Percentiles rank a stretch among this genome's conserved stretches.
phyloP scores from a whole-genome alignment of 2,113 vertebrate genomes.

The Hippocampus barbouri region DNA sequence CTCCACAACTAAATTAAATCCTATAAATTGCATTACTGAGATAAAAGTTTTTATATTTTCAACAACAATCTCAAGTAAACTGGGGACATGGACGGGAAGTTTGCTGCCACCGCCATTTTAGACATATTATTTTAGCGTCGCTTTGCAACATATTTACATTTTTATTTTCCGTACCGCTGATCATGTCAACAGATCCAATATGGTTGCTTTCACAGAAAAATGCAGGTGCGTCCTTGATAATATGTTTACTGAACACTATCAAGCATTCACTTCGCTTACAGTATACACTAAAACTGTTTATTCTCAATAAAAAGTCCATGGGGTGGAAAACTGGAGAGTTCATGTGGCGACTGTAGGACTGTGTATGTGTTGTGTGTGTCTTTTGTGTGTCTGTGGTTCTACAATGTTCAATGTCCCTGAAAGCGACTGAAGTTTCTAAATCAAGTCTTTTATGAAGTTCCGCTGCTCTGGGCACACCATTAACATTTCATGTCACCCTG shows the following conservation, averaged over 20 bases:
- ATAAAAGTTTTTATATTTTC: no score
- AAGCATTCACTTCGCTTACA: constrained; percentile 10
- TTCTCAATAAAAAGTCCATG: constrained; percentile 25
- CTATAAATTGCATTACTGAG: no score
- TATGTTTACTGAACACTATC: neutral
- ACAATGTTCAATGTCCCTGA: constrained; percentile 46
- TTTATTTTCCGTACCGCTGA: no score
- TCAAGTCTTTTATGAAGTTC: constrained; percentile 67
- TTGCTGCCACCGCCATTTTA: no score
- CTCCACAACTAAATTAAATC: no score
- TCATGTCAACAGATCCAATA: neutral
- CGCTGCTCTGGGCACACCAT: constrained; percentile 62
- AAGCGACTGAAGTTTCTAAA: constrained; percentile 56
- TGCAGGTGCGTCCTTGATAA: neutral
- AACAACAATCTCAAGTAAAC: no score
- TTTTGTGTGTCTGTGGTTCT: constrained; percentile 15
- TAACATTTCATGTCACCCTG: constrained; percentile 68
- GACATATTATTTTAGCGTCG: no score
- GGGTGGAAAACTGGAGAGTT: constrained; percentile 1
- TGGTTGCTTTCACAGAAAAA: neutral
- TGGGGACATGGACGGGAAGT: no score
- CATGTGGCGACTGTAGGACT: neutral
- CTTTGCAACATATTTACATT: no score
- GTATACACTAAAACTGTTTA: constrained; percentile 32
- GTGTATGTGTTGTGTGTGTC: neutral